phyloP scores from a whole-genome alignment of 1,140 invertebrate genomes.

The Limonius californicus region DNA sequence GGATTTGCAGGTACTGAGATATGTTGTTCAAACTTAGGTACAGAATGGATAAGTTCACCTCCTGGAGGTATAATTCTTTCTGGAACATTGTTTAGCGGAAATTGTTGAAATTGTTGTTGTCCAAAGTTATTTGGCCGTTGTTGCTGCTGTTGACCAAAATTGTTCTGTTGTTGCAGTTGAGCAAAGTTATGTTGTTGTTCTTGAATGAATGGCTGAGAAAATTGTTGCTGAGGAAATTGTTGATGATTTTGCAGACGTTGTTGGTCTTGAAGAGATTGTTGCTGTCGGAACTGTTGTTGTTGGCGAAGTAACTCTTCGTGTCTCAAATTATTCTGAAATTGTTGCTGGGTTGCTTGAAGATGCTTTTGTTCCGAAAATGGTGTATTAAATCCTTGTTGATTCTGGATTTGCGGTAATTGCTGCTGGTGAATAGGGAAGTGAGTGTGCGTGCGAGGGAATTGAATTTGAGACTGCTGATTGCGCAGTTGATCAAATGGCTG shows the following conservation, averaged over 20 bases:
- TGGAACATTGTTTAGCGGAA: slow-evolving; percentile 13
- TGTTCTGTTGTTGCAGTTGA: slow-evolving; percentile 36
- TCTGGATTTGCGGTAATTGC: slow-evolving; percentile 42
- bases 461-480: slow-evolving; percentile 39
- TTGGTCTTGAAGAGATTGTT: slow-evolving; percentile 30
- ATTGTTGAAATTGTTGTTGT: slow-evolving; percentile 17
- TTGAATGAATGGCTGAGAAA: slow-evolving; percentile 42
- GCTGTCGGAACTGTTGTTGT: slow-evolving; percentile 27
- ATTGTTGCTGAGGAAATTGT: slow-evolving; percentile 35
- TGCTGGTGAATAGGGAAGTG: slow-evolving; percentile 39
- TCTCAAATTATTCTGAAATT: slow-evolving; percentile 19
- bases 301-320: background rate
- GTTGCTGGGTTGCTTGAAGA: slow-evolving; percentile 22
- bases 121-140: slow-evolving; percentile 23
- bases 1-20: slow-evolving; percentile 53
- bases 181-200: slow-evolving; percentile 33
- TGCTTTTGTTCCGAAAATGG: slow-evolving; percentile 13
- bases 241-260: slow-evolving; percentile 26
- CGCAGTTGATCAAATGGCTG: slow-evolving; percentile 36
- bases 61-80: slow-evolving; percentile 51
- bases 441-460: slow-evolving; percentile 44
- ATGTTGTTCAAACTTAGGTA: slow-evolving; percentile 73
- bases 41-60: slow-evolving; percentile 66
- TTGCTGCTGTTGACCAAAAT: slow-evolving; percentile 31
- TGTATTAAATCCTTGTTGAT: slow-evolving; percentile 29